A percentile compares a stretch with the other conserved stretches of the same genome.
phyloP scores from a whole-genome alignment of 2,113 vertebrate species.

The Pithys albifrons region DNA sequence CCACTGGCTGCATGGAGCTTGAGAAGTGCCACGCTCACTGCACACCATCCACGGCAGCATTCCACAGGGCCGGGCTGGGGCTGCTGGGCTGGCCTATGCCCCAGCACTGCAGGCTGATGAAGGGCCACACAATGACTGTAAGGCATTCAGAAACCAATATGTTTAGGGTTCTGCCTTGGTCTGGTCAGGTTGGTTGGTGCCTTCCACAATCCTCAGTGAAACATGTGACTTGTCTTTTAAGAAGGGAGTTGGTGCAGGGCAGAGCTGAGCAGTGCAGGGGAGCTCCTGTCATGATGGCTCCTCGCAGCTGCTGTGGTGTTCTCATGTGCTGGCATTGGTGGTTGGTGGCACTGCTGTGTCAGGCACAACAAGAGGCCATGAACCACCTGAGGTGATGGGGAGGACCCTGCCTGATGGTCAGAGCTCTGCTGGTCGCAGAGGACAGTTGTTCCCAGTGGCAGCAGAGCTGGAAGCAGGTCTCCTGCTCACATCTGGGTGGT shows the following conservation, averaged over 20 bases:
- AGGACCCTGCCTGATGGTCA: not conserved
- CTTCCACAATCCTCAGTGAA: not conserved
- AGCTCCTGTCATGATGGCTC: rapidly evolving
- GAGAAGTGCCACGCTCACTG: rapidly evolving
- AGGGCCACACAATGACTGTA: not conserved
- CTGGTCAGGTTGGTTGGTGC: not conserved
- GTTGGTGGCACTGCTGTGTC: not conserved
- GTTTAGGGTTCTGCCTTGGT: not conserved
- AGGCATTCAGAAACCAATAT: rapidly evolving
- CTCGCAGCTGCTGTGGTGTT: not conserved
- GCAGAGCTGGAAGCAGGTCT: not conserved
- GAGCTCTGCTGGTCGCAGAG: not conserved
- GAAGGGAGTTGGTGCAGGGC: not conserved
- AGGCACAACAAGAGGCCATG: not conserved
- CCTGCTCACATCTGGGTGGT: not conserved
- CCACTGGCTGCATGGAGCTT: not conserved
- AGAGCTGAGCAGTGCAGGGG: not conserved
- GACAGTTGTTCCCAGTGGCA: not conserved
- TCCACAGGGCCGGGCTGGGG: not conserved
- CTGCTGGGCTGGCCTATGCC: not conserved
- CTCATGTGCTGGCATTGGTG: rapidly evolving
- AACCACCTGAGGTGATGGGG: rapidly evolving
- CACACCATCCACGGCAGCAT: not conserved
- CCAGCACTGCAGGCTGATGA: not conserved
- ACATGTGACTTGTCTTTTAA: not conserved